Conservation (phyloP, 2,888 invertebrate genomes). For the Myopa tessellatipennis region DNA sequence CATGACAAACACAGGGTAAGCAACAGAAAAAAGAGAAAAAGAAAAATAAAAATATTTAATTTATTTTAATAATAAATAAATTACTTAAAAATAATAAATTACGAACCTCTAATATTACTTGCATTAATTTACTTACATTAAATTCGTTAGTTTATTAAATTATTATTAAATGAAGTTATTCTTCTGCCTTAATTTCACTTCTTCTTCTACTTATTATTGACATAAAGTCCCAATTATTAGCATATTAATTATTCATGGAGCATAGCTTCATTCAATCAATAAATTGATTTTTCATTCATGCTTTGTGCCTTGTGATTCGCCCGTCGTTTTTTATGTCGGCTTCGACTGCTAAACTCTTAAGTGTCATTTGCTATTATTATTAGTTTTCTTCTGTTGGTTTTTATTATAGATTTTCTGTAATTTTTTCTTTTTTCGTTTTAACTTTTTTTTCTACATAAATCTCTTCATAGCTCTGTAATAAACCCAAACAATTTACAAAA, state of each 20-base stretch:
- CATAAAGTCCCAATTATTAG: not conserved
- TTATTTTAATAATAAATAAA: not conserved
- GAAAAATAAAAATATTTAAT: not conserved
- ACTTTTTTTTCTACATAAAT: not conserved
- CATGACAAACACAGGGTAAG: slow-evolving; percentile 41
- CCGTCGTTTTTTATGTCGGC: not conserved
- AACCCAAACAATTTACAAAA: no score
- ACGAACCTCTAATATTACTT: no score
- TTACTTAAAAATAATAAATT: no score
- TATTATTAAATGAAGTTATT: no score
- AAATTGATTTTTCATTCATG: slow-evolving; percentile 60
- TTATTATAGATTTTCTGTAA: not conserved
- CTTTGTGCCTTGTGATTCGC: not conserved
- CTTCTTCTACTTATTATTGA: not conserved
- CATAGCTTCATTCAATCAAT: slow-evolving; percentile 51
- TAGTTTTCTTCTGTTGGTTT: not conserved
- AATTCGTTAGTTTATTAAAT: no score
- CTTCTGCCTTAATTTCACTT: not conserved
- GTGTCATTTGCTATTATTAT: not conserved
- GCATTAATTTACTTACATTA: no score
- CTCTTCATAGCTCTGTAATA: no score
- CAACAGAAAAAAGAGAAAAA: not conserved
- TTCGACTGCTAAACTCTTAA: not conserved
- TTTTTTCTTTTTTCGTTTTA: not conserved
- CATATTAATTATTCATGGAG: not conserved